A percentile compares a stretch with the other conserved stretches of the same genome.
Evolutionary conservation across 2,888 invertebrate genomes (phyloP).

Genomic region (Lamellibrachia satsuma): DNA sequence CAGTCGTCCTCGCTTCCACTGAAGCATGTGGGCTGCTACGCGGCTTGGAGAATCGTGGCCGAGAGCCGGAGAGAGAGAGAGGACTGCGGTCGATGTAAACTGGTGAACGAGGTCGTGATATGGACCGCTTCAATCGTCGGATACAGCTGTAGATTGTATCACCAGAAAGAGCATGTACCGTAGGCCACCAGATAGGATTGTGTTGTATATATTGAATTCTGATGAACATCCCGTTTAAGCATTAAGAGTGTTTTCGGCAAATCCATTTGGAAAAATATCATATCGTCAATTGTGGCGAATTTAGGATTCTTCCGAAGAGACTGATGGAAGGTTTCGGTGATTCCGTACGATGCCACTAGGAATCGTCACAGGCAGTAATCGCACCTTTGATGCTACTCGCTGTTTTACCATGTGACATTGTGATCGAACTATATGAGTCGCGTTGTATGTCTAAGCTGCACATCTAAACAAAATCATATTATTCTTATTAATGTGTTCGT

Average conservation of each 20-base stretch:
- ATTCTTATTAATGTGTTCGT: not conserved
- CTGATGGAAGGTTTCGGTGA: not conserved
- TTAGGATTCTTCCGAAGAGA: not conserved
- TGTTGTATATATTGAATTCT: not conserved
- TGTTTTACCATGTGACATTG: not conserved
- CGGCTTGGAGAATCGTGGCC: not conserved
- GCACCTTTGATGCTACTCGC: not conserved
- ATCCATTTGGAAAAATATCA: too few species aligned
- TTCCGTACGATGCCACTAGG: not conserved
- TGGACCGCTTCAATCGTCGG: not conserved
- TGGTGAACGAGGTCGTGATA: not conserved
- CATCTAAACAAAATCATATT: not conserved
- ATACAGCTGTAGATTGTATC: not conserved
- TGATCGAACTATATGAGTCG: not conserved
- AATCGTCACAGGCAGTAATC: not conserved
- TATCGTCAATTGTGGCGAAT: not conserved
- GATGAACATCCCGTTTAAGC: not conserved
- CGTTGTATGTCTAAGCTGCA: not conserved
- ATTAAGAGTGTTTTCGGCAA: too few species aligned
- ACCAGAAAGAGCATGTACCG: not conserved
- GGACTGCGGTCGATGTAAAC: not conserved
- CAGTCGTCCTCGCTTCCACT: not conserved
- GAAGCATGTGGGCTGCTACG: not conserved
- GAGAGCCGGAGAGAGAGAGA: not conserved
- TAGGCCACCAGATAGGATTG: not conserved